Evolutionary conservation across 2,888 invertebrate genomes (phyloP).

Genomic region (Pollenia labialis): DNA sequence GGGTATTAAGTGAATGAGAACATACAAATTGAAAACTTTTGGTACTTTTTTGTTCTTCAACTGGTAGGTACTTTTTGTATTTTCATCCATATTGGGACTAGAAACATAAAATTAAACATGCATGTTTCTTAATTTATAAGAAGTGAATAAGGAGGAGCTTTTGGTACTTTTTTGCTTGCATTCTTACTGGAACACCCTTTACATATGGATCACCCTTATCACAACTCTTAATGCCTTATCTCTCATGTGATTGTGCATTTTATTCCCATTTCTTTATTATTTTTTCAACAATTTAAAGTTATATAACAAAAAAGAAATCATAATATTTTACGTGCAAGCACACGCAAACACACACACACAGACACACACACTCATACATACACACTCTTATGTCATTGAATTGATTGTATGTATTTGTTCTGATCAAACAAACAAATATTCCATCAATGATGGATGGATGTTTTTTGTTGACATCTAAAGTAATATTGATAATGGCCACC

Average conservation of each 20-base stretch:
- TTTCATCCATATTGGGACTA: no score
- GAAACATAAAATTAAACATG: no score
- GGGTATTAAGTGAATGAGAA: no score
- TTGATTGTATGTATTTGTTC: not conserved
- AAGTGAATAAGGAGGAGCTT: no score
- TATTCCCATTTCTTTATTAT: not conserved
- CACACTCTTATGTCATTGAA: slow-evolving; percentile 4
- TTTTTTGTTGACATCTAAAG: slow-evolving; percentile 22
- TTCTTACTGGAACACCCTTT: no score
- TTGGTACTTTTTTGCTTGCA: no score
- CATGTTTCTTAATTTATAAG: no score
- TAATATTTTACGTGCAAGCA: slow-evolving; percentile 15
- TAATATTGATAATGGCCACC: slow-evolving; percentile 40
- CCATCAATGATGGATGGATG: slow-evolving; percentile 28
- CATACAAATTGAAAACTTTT: no score
- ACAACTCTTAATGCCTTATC: not conserved
- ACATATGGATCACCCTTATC: no score
- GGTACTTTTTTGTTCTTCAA: no score
- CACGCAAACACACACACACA: not conserved
- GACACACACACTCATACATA: not conserved
- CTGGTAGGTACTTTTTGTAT: no score
- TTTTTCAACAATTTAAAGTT: not conserved
- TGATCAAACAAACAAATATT: not conserved
- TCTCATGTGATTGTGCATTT: not conserved
- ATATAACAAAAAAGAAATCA: not conserved